These are phyloP conservation scores for Oncorhynchus mykiss DNA, from an alignment of 2,113 vertebrate genomes.

Conservation along the genomic window DNA sequence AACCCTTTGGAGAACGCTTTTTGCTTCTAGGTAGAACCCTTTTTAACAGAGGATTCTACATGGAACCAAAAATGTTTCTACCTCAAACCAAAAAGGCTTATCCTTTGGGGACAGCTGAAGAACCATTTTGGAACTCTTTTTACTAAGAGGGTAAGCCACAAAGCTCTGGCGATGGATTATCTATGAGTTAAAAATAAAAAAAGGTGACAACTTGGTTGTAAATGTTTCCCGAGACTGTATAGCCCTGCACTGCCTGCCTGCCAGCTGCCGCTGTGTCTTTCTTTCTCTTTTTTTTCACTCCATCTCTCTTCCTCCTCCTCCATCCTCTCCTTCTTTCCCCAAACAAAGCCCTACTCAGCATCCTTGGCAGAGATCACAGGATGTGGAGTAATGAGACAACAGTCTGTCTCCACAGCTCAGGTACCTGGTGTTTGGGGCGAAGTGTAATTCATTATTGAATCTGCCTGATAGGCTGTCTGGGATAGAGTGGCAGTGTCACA, in stretches of 20 bases:
- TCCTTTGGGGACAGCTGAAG: too few species aligned
- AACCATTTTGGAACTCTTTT: too few species aligned
- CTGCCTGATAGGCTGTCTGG: conserved; percentile 39
- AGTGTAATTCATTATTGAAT: conserved; percentile 70
- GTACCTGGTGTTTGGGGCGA: conserved; percentile 59
- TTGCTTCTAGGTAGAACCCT: too few species aligned
- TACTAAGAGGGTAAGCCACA: conserved; percentile 37
- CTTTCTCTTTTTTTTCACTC: conserved; percentile 4
- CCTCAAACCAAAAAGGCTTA: too few species aligned
- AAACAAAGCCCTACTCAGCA: conserved; percentile 68
- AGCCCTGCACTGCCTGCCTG: conserved; percentile 20
- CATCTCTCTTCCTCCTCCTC: conserved; percentile 16
- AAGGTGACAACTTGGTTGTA: conserved; percentile 38
- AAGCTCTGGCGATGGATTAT: conserved; percentile 64
- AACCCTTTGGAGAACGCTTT: too few species aligned
- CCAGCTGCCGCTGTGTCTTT: conserved; percentile 1
- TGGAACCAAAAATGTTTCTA: too few species aligned
- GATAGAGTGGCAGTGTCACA: neutral
- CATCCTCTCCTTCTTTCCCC: conserved; percentile 43
- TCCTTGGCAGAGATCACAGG: conserved; percentile 66
- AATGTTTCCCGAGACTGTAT: conserved; percentile 53
- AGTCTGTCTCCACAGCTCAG: conserved; percentile 48
- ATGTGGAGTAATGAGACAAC: conserved; percentile 66
- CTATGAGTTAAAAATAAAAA: conserved; percentile 48
- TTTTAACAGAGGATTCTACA: too few species aligned